Evolutionary conservation across 2,113 vertebrate species (phyloP).

Genomic region (Pitta sordida): DNA sequence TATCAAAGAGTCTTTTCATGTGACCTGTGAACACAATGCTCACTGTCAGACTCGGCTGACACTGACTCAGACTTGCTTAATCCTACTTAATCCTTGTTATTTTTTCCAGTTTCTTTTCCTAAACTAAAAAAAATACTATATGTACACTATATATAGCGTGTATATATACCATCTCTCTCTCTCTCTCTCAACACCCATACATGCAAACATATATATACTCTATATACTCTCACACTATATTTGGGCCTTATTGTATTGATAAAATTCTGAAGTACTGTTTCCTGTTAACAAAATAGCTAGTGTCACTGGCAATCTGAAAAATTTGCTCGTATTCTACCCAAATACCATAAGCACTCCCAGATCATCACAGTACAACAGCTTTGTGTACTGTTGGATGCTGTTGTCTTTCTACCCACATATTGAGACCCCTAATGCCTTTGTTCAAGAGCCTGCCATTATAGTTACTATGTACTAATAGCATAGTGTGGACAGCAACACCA

Average conservation of each 20-base stretch:
- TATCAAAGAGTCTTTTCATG: fast-evolving
- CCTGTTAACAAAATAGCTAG: neutral
- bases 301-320: neutral
- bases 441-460: neutral
- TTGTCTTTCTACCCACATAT: neutral
- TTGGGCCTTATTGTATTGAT: neutral
- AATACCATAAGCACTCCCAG: neutral
- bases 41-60: neutral
- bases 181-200: neutral
- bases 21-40: neutral
- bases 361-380: neutral
- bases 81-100: neutral
- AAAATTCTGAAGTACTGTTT: neutral
- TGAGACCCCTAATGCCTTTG: neutral
- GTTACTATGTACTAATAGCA: neutral
- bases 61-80: neutral
- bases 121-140: neutral
- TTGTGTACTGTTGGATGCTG: neutral
- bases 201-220: neutral
- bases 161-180: too few species aligned
- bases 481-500: neutral
- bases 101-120: neutral
- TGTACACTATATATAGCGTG: too few species aligned
- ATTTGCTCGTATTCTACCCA: neutral
- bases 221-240: neutral